A percentile compares a stretch with the other conserved stretches of the same genome.
phyloP scores from a whole-genome alignment of 2,797 vertebrate species.

The Crocidura indochinensis region DNA sequence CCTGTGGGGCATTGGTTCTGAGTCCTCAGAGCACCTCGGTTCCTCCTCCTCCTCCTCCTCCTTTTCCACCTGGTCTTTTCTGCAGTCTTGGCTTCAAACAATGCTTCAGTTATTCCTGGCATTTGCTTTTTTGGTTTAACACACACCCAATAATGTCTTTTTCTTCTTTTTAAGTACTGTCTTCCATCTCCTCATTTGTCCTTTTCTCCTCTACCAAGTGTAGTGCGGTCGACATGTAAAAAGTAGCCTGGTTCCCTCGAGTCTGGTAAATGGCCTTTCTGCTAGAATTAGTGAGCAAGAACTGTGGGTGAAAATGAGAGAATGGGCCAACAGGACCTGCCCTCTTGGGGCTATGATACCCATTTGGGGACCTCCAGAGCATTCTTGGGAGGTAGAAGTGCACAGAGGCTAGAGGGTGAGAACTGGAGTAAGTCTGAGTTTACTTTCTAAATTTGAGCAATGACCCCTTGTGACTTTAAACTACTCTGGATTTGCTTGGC shows the following conservation, averaged over 20 bases:
- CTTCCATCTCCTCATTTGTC: slow-evolving; percentile 63
- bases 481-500: slow-evolving; percentile 50
- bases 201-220: slow-evolving; percentile 67
- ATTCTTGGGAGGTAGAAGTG: not conserved
- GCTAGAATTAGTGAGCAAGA: slow-evolving; percentile 1
- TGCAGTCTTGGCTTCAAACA: slow-evolving; percentile 43
- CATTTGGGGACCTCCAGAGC: not conserved
- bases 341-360: not conserved
- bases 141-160: slow-evolving; percentile 54
- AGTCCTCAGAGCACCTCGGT: slow-evolving; percentile 69
- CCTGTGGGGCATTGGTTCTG: slow-evolving; percentile 16
- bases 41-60: slow-evolving; percentile 9
- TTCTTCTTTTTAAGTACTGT: slow-evolving; percentile 66
- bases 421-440: slow-evolving; percentile 36
- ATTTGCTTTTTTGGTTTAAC: slow-evolving; percentile 58
- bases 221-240: slow-evolving; percentile 49
- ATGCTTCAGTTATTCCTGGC: slow-evolving; percentile 51
- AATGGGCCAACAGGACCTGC: not conserved
- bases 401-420: not conserved
- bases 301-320: not conserved
- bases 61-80: slow-evolving; percentile 56
- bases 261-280: slow-evolving; percentile 49
- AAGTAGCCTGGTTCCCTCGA: slow-evolving; percentile 50
- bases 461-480: slow-evolving; percentile 31
- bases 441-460: slow-evolving; percentile 65